Base-by-base conservation (phyloP, 1,140 invertebrate genomes). In the Drosophila punjabiensis region DNA sequence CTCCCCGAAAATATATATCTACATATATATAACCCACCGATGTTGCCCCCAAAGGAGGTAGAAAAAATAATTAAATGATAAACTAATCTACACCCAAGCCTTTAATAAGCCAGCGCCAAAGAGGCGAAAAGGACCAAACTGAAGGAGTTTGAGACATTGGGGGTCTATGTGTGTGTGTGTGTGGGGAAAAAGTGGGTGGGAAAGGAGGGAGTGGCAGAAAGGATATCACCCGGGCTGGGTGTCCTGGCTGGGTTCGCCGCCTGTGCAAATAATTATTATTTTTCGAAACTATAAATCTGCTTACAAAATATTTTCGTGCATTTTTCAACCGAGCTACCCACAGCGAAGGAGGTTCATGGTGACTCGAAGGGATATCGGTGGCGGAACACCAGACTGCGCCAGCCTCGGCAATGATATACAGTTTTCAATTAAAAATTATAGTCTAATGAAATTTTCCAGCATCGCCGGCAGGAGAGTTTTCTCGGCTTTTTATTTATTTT, bases 11-110 rank as follows among this genome's bases (percentile, higher is more conserved):
- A 61, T 60, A 59, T 35, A 13, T 10, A n/a, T 1, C 1, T 28
- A 32, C 11, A 5, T 41, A 9, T 35, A 53, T 43, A 60, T 32
- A 62, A 20, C n/a, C n/a, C n/a, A n/a, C n/a, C n/a, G n/a, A n/a
- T n/a, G n/a, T n/a, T n/a, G 1, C 14, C 50, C 50, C 33, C 35
- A 32, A 32, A 47, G 59, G 60, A 76, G 62, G 71, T 64, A 56
- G 70, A 86, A 86, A 87, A 88, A 88, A 88, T 88, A 88, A 88
- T 88, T 88, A 88, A 88, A 88, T 88, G 84, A 88, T 76, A 88
- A 88, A 88, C 84, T 88, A 88, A 88, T 88, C 84, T 88, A 67
- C 71, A 76, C 53, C 74, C 73, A 66, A 74, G 82, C 73, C 82
- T 74, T 74, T 74, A 85, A 81, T 85, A 81, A 85, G 74, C 77